Evolutionary conservation across 1,140 invertebrate species (phyloP), one percentile per base, ranked within the genome.

Genomic region (Doryteuthis pealeii): DNA sequence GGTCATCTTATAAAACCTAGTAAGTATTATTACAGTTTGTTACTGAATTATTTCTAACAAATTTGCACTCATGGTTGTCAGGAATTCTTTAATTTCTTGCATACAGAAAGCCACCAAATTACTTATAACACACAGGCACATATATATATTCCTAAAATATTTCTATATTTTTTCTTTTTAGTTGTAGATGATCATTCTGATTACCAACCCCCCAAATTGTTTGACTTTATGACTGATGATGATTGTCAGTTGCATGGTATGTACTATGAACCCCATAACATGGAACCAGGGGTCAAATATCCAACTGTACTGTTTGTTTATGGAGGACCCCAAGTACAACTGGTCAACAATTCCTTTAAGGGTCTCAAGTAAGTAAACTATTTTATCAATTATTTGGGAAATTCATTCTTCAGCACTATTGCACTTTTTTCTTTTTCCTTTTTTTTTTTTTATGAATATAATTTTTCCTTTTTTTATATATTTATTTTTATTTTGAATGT

Each of bases 241-340:
- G 84, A 82, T 0, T 76, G 76, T 68, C 76, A 66, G 10, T 73
- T 96, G 54, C 96, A 96, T 87, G 95, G 95, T 4, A 95, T 98
- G 93, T 92, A 98, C 70, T 97, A 97, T 87, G 93, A 94, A 80
- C 96, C 96, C 0, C 92, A 93, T 80, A 92, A 93, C 85, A 94
- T 92, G 80, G 90, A 93, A 81, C 85, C 90, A 10, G 93, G 92
- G 14, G 88, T 91, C 43, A 94, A 94, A 76, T 97, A 97, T 89
- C 97, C 98, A 1, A 97, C 96, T 1, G 92, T 99, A 73, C 90
- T 99, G 22, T 96, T 98, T 87, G 94, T 99, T 26, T 99, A 99
- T 87, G 98, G 96, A 32, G 97, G 98, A 18, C 97, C 97, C 0
- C 96, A 98, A 87, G 96, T 99, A 32, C 97, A 99, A 90, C 91